Conservation (phyloP, 2,888 invertebrate genomes). For the Agapetus fuscipes region DNA sequence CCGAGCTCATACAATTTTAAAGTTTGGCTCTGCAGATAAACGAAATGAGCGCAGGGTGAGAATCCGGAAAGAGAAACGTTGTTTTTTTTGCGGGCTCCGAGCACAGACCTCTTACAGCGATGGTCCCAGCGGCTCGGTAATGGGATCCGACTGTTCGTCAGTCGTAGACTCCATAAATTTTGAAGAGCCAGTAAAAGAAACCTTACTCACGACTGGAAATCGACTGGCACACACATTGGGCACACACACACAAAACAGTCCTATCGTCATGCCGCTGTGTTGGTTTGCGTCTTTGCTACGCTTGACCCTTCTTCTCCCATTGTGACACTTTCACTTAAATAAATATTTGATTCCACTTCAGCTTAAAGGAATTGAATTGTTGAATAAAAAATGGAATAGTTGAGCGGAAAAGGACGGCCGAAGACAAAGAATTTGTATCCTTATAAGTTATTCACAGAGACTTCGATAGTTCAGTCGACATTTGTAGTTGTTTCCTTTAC, state of each 20-base stretch:
- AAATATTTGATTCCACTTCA: not conserved
- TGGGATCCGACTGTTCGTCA: slow-evolving; percentile 17
- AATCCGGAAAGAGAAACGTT: too few relatives aligned
- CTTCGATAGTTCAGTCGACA: too few relatives aligned
- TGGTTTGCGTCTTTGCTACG: not conserved
- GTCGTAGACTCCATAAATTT: slow-evolving; percentile 17
- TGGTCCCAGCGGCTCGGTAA: slow-evolving; percentile 5
- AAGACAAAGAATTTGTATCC: not conserved
- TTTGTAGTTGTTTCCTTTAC: too few relatives aligned
- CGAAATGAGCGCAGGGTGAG: too few relatives aligned
- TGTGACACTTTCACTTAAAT: not conserved
- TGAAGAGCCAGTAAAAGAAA: slow-evolving; percentile 15
- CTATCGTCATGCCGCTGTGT: too few relatives aligned
- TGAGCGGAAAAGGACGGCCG: not conserved
- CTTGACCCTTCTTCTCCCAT: not conserved
- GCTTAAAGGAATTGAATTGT: not conserved
- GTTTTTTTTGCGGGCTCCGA: too few relatives aligned
- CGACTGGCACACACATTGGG: too few relatives aligned
- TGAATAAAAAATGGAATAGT: not conserved
- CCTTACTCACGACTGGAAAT: slow-evolving; percentile 12
- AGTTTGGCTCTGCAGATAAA: too few relatives aligned
- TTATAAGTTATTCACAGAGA: not conserved
- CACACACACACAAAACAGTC: too few relatives aligned
- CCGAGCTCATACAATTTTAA: too few relatives aligned
- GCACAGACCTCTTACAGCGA: too few relatives aligned